Evolutionary conservation across 2,113 vertebrate genomes (phyloP).

Genomic region (Etheostoma spectabile): DNA sequence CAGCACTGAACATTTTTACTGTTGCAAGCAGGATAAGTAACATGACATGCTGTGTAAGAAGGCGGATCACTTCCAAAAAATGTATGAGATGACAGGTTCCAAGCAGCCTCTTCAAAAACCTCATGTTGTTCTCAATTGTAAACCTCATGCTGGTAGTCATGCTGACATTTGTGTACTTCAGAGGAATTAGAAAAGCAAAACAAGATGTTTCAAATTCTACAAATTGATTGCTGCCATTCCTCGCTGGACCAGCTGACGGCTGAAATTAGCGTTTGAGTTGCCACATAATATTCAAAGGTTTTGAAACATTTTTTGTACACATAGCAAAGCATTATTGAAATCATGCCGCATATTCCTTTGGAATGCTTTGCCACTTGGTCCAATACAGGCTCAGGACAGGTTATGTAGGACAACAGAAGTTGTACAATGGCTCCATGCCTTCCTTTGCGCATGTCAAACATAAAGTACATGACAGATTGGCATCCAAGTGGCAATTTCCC

Average conservation of each 20-base stretch:
- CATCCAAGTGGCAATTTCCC: slow-evolving; percentile 12
- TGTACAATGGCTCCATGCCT: neutral
- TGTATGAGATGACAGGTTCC: neutral
- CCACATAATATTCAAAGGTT: neutral
- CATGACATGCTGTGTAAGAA: slow-evolving; percentile 19
- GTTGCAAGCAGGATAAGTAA: neutral
- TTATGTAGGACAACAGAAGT: neutral
- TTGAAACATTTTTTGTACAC: neutral
- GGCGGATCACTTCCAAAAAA: slow-evolving; percentile 30
- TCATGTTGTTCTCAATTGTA: neutral
- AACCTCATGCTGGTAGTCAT: slow-evolving; percentile 14
- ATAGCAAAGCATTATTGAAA: neutral
- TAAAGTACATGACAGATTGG: slow-evolving; percentile 11
- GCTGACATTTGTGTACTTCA: slow-evolving; percentile 7
- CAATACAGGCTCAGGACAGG: slow-evolving; percentile 1
- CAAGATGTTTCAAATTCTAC: neutral
- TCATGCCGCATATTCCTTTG: neutral
- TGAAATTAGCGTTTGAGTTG: neutral
- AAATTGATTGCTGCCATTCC: neutral
- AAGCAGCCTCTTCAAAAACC: slow-evolving; percentile 12
- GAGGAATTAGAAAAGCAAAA: neutral
- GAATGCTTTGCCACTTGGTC: neutral
- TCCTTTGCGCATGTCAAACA: slow-evolving; percentile 10
- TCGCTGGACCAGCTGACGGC: neutral
- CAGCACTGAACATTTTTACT: neutral